Conservation (phyloP, 2,888 invertebrate genomes). For the Sinopyrophorus schimmeli region DNA sequence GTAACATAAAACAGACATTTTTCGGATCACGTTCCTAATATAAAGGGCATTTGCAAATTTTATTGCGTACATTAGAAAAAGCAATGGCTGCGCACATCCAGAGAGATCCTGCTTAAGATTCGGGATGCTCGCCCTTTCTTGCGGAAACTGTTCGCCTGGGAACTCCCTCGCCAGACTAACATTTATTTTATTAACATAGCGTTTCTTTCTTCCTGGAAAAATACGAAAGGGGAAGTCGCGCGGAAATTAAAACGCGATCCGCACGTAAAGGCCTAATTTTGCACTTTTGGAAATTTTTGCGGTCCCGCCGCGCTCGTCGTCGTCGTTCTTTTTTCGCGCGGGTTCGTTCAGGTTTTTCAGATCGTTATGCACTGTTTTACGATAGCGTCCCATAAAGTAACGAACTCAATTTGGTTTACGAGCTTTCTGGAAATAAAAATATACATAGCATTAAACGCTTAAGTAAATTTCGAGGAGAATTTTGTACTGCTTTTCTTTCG, state of each 20-base stretch:
- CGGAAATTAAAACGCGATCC: conserved; percentile 9
- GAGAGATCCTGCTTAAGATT: conserved; percentile 15
- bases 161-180: conserved; percentile 20
- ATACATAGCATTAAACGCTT: conserved; percentile 18
- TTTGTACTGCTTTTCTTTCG: too few relatives aligned
- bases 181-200: conserved; percentile 35
- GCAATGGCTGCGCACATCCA: conserved; percentile 14
- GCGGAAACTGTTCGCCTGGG: conserved; percentile 10
- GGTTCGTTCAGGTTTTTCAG: conserved; percentile 23
- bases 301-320: neutral
- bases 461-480: conserved; percentile 7
- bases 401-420: conserved; percentile 30
- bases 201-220: conserved; percentile 11
- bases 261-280: neutral
- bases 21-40: conserved; percentile 12
- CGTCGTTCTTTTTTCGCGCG: conserved; percentile 19
- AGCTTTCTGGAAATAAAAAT: conserved; percentile 18
- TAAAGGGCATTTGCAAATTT: conserved; percentile 18
- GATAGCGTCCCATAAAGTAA: conserved; percentile 27
- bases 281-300: neutral
- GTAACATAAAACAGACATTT: conserved; percentile 6
- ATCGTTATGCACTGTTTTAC: conserved; percentile 27
- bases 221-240: conserved; percentile 13
- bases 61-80: conserved; percentile 17
- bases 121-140: conserved; percentile 7